A percentile compares a stretch with the other conserved stretches of the same genome.
phyloP scores from a whole-genome alignment of 1,140 invertebrate genomes.

The Latrodectus geometricus region DNA sequence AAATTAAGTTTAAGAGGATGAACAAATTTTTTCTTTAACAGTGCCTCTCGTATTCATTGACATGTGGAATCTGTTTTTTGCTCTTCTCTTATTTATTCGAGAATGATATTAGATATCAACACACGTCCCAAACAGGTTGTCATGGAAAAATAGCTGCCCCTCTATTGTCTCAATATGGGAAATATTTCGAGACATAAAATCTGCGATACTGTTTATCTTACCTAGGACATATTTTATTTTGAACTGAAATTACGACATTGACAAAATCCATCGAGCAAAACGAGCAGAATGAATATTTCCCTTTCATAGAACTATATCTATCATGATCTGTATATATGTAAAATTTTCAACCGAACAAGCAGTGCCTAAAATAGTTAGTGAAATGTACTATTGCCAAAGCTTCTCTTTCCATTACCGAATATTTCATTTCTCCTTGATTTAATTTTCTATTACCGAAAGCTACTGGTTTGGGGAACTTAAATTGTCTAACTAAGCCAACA shows the following conservation, averaged over 20 bases:
- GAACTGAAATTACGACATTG: not conserved
- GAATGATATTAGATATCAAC: not conserved
- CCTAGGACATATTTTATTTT: not conserved
- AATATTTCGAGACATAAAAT: not conserved
- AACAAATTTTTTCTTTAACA: not conserved
- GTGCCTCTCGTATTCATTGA: not conserved
- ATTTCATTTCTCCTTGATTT: not conserved
- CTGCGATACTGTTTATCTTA: not conserved
- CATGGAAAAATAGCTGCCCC: not conserved
- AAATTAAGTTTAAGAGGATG: not conserved
- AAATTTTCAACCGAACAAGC: not conserved
- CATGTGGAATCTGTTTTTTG: not conserved
- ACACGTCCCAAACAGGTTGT: not conserved
- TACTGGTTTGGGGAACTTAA: not conserved
- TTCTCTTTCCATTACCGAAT: not conserved
- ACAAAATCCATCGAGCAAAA: not conserved
- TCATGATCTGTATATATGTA: not conserved
- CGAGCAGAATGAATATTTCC: not conserved
- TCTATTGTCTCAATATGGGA: not conserved
- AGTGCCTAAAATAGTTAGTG: not conserved
- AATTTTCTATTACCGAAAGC: not conserved
- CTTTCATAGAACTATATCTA: not conserved
- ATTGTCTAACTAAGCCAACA: not conserved
- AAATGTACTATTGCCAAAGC: not conserved
- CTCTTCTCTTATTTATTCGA: not conserved